Conservation (phyloP, 2,797 vertebrate species). For the Stomatorhinus walkeri region DNA sequence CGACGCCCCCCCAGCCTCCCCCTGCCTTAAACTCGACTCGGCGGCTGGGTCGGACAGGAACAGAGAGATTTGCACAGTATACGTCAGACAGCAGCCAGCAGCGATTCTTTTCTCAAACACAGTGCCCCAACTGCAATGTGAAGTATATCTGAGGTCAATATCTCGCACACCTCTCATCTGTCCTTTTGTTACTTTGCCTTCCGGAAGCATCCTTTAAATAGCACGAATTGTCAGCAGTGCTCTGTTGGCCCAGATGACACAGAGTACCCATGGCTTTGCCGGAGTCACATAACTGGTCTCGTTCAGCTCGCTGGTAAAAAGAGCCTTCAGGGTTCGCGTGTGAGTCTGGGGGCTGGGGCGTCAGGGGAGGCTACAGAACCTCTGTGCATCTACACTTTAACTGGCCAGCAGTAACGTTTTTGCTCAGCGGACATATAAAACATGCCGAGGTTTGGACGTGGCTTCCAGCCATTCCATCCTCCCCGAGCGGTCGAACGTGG, state of each 20-base stretch:
- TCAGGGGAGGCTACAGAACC: neutral
- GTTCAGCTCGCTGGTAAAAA: neutral
- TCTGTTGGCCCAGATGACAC: neutral
- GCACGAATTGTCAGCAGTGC: neutral
- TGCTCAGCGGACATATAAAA: neutral
- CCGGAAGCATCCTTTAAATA: constrained; percentile 3
- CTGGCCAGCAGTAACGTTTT: neutral
- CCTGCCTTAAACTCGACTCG: neutral
- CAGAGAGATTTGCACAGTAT: neutral
- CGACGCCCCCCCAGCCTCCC: neutral
- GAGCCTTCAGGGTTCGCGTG: neutral
- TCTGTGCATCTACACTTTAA: neutral
- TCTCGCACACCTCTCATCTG: neutral
- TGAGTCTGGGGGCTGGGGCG: neutral
- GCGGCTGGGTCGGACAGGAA: neutral
- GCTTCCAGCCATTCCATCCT: neutral
- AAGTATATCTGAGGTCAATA: neutral
- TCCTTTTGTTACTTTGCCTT: neutral
- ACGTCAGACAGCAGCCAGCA: neutral
- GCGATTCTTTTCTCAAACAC: neutral
- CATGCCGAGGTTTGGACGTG: neutral
- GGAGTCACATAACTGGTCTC: neutral
- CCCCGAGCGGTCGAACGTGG: neutral
- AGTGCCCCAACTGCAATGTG: neutral
- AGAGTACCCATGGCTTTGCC: neutral